Evolutionary conservation across 2,888 invertebrate genomes (phyloP), one percentile per base, ranked within the genome.

Genomic region (Hypselothyrea guttata): DNA sequence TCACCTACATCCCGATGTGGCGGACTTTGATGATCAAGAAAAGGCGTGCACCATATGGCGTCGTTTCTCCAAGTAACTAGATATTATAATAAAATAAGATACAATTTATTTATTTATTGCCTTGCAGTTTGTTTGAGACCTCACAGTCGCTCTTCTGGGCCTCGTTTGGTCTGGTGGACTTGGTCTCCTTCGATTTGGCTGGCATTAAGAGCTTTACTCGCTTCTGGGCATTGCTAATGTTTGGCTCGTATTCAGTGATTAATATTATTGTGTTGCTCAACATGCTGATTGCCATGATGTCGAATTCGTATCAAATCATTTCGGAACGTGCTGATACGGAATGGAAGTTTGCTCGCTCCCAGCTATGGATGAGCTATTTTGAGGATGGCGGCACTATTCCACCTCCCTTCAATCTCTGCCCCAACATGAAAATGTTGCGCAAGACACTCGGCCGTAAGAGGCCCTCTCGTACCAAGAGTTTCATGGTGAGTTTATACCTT

Each of bases 241-340:
- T 99, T 88, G 99, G 99, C 35, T 97, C 96, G 4, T 99, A 99
- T 91, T 97, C 97, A 55, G 97, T 97, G 64, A 98, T 99, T 90
- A 98, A 98, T 89, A 95, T 99, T 69, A 97, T 99, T 78, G 98
- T 99, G 0, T 92, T 99, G 18, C 93, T 99, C 65, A 99, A 99
- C 91, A 97, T 99, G 95, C 93, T 99, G 34, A 98, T 99, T 88
- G 99, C 99, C 86, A 99, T 99, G 99, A 98, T 99, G 98, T 98
- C 97, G 60, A 98, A 97, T 90, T 98, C 98, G 0, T 99, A 98
- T 90, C 98, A 98, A 91, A 96, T 97, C 65, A 99, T 99, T 84
- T 98, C 97, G 83, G 97, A 98, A 92, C 93, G 97, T 86, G 95
- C 98, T 2, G 98, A 98, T 86, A 94, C 94, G 0, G 98, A 98